These are phyloP conservation scores for Lophius piscatorius DNA, from an alignment of 2,113 vertebrate genomes.

Conservation along the genomic window DNA sequence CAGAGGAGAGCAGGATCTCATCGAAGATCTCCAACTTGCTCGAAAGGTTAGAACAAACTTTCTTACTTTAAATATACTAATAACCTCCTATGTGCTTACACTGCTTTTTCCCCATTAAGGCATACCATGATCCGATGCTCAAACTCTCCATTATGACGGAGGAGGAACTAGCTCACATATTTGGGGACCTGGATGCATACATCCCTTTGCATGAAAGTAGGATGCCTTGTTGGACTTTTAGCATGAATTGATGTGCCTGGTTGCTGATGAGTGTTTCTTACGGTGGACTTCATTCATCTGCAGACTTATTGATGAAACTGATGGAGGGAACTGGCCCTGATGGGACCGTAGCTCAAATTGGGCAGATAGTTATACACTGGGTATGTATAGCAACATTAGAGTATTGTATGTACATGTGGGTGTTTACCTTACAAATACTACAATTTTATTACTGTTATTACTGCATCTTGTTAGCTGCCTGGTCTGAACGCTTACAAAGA, in stretches of 20 bases:
- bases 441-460: background rate
- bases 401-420: background rate
- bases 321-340: slow-evolving; percentile 88
- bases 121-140: slow-evolving; percentile 97
- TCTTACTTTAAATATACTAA: background rate
- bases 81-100: background rate
- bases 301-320: slow-evolving; percentile 86
- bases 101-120: slow-evolving; percentile 74
- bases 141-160: slow-evolving; percentile 97
- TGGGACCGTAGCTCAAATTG: slow-evolving; percentile 91
- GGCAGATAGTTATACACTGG: slow-evolving; percentile 93
- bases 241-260: no score
- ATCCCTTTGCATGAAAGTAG: slow-evolving; percentile 93
- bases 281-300: background rate
- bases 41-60: slow-evolving; percentile 85
- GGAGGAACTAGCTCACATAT: slow-evolving; percentile 93
- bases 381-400: slow-evolving; percentile 72
- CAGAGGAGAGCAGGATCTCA: slow-evolving; percentile 95
- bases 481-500: slow-evolving; percentile 91
- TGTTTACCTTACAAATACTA: background rate
- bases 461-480: slow-evolving; percentile 81
- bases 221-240: background rate
- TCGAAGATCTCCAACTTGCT: slow-evolving; percentile 96
- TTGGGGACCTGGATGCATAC: slow-evolving; percentile 95
- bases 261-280: background rate